These are phyloP conservation scores for Cosmia pyralina DNA, from an alignment of 2,888 invertebrate species.

Conservation along the genomic window DNA sequence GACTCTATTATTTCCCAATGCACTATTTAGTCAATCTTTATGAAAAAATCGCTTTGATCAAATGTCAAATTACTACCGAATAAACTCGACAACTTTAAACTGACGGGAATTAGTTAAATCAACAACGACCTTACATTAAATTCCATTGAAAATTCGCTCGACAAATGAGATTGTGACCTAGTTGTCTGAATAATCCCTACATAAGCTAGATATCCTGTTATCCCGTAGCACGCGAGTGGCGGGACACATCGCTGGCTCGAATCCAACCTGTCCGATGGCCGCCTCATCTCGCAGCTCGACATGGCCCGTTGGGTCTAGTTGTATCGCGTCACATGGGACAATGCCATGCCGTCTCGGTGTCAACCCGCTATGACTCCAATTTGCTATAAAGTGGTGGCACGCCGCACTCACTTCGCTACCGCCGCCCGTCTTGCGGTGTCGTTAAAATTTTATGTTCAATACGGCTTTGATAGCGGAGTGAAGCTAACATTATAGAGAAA, in stretches of 20 bases:
- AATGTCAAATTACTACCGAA: slow-evolving; percentile 19
- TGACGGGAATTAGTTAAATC: slow-evolving; percentile 47
- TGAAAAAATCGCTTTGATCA: slow-evolving; percentile 25
- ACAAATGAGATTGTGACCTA: slow-evolving; percentile 73
- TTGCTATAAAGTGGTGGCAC: slow-evolving; percentile 65
- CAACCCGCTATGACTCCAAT: slow-evolving; percentile 70
- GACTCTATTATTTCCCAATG: slow-evolving; percentile 18
- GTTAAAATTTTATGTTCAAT: slow-evolving; percentile 65
- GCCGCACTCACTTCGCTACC: slow-evolving; percentile 51
- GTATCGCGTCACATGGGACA: slow-evolving; percentile 72
- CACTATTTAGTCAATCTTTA: slow-evolving; percentile 37
- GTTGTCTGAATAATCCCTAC: slow-evolving; percentile 74
- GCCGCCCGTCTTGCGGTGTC: slow-evolving; percentile 55
- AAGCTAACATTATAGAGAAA: slow-evolving; percentile 52
- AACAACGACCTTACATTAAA: slow-evolving; percentile 57
- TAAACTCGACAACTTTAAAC: slow-evolving; percentile 17
- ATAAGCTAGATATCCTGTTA: slow-evolving; percentile 76
- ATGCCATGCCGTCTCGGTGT: slow-evolving; percentile 66
- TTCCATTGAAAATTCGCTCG: slow-evolving; percentile 65
- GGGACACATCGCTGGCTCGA: slow-evolving; percentile 78
- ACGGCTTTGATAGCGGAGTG: slow-evolving; percentile 58
- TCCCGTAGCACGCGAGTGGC: slow-evolving; percentile 66
- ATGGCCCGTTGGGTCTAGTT: slow-evolving; percentile 66
- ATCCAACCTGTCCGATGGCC: slow-evolving; percentile 76
- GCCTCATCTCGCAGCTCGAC: slow-evolving; percentile 65